Conservation (phyloP, 2,113 vertebrate species). For the Zingel zingel region DNA sequence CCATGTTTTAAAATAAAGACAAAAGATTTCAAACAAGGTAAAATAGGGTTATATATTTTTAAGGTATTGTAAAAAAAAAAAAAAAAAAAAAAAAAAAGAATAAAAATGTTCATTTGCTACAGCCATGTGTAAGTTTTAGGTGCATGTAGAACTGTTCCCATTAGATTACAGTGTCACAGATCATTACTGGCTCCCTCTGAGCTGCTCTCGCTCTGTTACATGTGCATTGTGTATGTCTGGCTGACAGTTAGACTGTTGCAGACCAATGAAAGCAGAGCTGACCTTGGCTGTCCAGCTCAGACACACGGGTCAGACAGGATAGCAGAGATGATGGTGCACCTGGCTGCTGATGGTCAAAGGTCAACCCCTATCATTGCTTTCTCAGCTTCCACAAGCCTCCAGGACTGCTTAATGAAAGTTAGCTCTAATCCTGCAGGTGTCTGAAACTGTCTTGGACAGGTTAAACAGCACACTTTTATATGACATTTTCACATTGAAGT, state of each 20-base stretch:
- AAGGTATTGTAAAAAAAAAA: no score
- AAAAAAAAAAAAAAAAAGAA: no score
- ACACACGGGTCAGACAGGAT: conserved; percentile 17
- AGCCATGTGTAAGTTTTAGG: no score
- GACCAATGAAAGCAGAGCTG: conserved; percentile 12
- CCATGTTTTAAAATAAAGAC: no score
- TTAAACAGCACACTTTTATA: background rate
- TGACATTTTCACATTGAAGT: background rate
- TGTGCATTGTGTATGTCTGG: background rate
- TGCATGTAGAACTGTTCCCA: no score
- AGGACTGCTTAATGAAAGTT: background rate
- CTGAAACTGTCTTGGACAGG: background rate
- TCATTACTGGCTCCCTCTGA: background rate
- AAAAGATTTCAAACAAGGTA: no score
- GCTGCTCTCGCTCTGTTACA: background rate
- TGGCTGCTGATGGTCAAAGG: conserved; percentile 11
- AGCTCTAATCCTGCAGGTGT: background rate
- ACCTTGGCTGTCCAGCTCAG: conserved; percentile 12
- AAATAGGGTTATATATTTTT: no score
- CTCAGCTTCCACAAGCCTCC: background rate
- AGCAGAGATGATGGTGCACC: conserved; percentile 11
- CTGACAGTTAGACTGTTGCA: conserved; percentile 10
- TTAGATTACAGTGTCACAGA: background rate
- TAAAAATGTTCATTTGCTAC: no score
- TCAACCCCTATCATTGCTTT: conserved; percentile 2